Conservation (phyloP, 2,888 invertebrate genomes). For the Tipula lateralis region DNA sequence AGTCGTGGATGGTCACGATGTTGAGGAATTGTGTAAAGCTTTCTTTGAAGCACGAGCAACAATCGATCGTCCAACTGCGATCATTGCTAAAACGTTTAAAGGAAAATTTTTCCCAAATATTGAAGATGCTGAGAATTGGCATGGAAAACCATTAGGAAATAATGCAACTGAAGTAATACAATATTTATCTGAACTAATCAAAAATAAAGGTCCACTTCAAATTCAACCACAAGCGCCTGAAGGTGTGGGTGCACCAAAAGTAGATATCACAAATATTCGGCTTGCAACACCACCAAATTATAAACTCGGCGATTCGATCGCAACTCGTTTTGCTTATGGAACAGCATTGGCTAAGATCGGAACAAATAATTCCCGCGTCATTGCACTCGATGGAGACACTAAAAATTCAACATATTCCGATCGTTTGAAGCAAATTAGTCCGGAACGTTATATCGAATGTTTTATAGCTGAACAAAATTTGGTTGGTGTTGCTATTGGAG, state of each 20-base stretch:
- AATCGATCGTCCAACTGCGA: constrained; percentile 81
- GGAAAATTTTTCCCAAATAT: constrained; percentile 86
- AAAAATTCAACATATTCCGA: constrained; percentile 98
- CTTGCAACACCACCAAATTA: constrained; percentile 80
- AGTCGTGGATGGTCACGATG: constrained; percentile 94
- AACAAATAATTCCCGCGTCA: constrained; percentile 68
- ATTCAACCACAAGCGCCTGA: constrained; percentile 61
- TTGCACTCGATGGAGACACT: constrained; percentile 95
- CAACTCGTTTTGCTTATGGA: constrained; percentile 92
- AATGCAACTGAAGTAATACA: constrained; percentile 67
- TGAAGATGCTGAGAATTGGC: constrained; percentile 94
- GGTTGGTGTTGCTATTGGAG: constrained; percentile 93
- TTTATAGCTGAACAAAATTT: constrained; percentile 99
- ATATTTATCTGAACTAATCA: constrained; percentile 62
- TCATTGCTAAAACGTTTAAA: constrained; percentile 94
- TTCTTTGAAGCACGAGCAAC: constrained; percentile 73
- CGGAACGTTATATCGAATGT: constrained; percentile 84
- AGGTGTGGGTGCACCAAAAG: constrained; percentile 62
- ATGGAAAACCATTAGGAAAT: constrained; percentile 91
- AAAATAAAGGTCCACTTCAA: constrained; percentile 61
- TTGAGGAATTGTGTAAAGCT: constrained; percentile 84
- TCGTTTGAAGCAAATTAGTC: constrained; percentile 71
- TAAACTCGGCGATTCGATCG: constrained; percentile 69
- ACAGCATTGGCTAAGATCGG: constrained; percentile 86
- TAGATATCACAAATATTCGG: constrained; percentile 65